Conservation (phyloP, 1,140 invertebrate species). For the Procambarus virginalis region DNA sequence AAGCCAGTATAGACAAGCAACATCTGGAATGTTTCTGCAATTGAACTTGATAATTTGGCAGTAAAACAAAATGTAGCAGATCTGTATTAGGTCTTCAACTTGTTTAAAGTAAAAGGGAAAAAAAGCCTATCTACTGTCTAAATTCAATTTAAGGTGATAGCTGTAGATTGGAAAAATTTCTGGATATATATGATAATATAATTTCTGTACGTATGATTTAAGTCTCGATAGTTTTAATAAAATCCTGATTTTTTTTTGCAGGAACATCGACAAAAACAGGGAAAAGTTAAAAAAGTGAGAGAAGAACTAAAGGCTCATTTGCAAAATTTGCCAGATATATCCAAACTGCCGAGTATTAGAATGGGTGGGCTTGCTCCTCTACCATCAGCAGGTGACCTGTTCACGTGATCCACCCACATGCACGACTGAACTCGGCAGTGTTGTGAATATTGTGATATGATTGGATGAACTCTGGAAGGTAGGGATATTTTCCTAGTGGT, state of each 20-base stretch:
- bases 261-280: conserved; percentile 91
- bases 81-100: too few species aligned
- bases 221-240: too few species aligned
- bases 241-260: conserved; percentile 75
- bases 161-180: too few species aligned
- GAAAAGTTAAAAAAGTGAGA: conserved; percentile 87
- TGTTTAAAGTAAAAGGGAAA: too few species aligned
- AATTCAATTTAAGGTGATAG: too few species aligned
- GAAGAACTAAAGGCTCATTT: conserved; percentile 93
- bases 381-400: conserved; percentile 94
- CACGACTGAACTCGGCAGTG: neutral
- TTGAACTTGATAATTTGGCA: too few species aligned
- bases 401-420: conserved; percentile 76
- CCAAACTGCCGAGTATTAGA: conserved; percentile 87
- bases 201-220: too few species aligned
- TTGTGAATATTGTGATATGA: conserved; percentile 35
- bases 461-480: neutral
- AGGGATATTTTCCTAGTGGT: neutral
- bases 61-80: too few species aligned
- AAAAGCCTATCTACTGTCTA: too few species aligned
- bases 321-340: conserved; percentile 93
- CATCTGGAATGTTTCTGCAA: too few species aligned
- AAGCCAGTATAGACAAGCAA: too few species aligned
- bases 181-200: too few species aligned
- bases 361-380: conserved; percentile 91